These are phyloP conservation scores for Rattus norvegicus DNA, from an alignment of 2,113 vertebrate species.

Conservation along the genomic window GRCr8 NC_086028.1:11525001-11525500, in stretches of 20 bases:
- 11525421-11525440: conserved; percentile 82
- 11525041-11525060: conserved; percentile 59
- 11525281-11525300: neutral
- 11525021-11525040: conserved; percentile 76
- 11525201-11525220: conserved; percentile 48
- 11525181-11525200: neutral
- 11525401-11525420: conserved; percentile 61
- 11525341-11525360: conserved; percentile 88
- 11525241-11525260: conserved; percentile 60
- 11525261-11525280: conserved; percentile 60
- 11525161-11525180: conserved; percentile 60
- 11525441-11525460: conserved; percentile 76
- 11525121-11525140: conserved; percentile 48
- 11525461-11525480: neutral
- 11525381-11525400: conserved; percentile 55
- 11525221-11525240: conserved; percentile 79
- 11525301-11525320: conserved; percentile 47
- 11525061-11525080: neutral
- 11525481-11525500: conserved; percentile 77
- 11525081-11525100: conserved; percentile 61
- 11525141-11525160: conserved; percentile 73
- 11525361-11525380: conserved; percentile 82
- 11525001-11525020: conserved; percentile 90
- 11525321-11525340: conserved; percentile 81
- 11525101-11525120: conserved; percentile 71